phyloP scores from a whole-genome alignment of 2,797 vertebrate genomes.

The Prunella strophiata region DNA sequence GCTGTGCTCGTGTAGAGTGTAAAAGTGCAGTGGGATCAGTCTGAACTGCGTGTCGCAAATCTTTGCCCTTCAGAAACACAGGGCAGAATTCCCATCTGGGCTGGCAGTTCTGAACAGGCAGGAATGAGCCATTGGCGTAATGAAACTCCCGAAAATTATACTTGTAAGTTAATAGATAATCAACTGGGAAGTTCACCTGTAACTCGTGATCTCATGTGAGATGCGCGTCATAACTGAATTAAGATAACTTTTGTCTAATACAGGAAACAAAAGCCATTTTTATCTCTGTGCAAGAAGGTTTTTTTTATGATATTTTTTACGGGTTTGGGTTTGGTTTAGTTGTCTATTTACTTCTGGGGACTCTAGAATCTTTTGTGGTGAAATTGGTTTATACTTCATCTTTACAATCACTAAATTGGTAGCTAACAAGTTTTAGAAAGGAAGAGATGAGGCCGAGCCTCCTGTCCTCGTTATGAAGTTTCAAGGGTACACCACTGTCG shows the following conservation, averaged over 20 bases:
- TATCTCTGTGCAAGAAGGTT: no score
- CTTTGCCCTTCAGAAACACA: neutral
- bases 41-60: neutral
- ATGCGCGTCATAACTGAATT: neutral
- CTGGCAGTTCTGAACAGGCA: neutral
- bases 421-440: neutral
- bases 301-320: neutral
- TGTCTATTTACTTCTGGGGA: neutral
- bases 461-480: fast-evolving
- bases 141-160: neutral
- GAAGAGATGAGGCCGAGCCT: neutral
- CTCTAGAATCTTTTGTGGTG: neutral
- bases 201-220: neutral
- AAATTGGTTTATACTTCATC: neutral
- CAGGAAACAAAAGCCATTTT: neutral
- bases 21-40: neutral
- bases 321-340: neutral
- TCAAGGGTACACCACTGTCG: neutral
- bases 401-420: neutral
- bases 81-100: neutral
- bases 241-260: neutral
- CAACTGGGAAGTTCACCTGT: neutral
- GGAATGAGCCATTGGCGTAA: neutral
- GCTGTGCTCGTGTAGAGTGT: fast-evolving
- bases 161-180: neutral